Base-by-base conservation (phyloP, 2,888 invertebrate species). In the Tromatobia lineatoria region DNA sequence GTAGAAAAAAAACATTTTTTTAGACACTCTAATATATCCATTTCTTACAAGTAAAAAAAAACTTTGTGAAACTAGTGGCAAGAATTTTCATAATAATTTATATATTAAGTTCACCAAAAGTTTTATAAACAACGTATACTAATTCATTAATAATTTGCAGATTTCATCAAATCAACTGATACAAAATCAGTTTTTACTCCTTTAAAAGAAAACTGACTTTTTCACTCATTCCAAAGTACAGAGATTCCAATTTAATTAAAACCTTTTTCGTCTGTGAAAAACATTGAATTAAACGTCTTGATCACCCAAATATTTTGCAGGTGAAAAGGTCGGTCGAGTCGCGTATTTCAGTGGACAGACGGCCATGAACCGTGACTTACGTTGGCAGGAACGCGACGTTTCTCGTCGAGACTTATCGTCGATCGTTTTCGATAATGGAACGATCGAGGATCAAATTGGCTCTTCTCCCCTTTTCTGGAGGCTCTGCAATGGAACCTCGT, bases 381-480 rank as follows among this genome's bases (percentile, higher is more conserved):
- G 38, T 18, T n/a, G 61, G 61, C 59, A 57, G 23, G 25, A 29
- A 29, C 50, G 52, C 64, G 71, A 42, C 42, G 42, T 82, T 75
- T 71, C 67, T 47, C 66, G 57, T 66, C 71, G 47, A 67, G 64
- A 71, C 76, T 76, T 71, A 77, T 82, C 66, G 76, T 57, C 71
- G 71, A 71, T 77, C 66, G 66, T 73, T 66, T n/a, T 71, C 47
- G 71, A 73, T 82, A 71, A 38, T 67, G 71, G 66, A 42, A 71
- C 59, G 76, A 82, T 82, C 70, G 54, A 20, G 52, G 34, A 45
- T 66, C 34, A 52, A 50, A 67, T 61, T 50, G 81, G 71, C 38
- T 45, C 52, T 59, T 66, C 34, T 38, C 25, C 23, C 23, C n/a
- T 71, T 45, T 47, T 34, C 45, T n/a, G 25, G 13, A 13, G 8